phyloP scores from a whole-genome alignment of 2,797 vertebrate genomes.

The Mus spretus region DNA sequence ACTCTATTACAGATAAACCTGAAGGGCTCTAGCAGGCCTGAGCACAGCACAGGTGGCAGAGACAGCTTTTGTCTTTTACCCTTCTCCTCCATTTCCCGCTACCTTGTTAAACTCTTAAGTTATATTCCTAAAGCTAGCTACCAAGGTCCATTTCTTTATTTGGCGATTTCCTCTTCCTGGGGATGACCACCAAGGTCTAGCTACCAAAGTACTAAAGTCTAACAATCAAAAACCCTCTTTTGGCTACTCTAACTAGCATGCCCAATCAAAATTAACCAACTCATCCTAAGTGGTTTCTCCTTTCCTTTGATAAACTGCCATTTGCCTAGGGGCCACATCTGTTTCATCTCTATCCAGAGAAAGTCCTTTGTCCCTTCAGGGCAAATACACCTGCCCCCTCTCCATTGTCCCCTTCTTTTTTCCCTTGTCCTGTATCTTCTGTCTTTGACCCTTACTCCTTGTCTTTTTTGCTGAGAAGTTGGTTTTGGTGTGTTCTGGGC shows the following conservation, averaged over 20 bases:
- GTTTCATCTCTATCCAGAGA: background rate
- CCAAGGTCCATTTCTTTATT: background rate
- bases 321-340: background rate
- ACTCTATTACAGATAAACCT: background rate
- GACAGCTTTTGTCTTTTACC: background rate
- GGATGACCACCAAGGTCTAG: background rate
- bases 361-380: background rate
- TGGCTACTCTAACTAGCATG: background rate
- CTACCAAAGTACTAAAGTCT: background rate
- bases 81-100: background rate
- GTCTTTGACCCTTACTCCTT: background rate
- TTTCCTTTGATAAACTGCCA: background rate
- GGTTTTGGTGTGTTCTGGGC: background rate
- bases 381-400: background rate
- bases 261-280: background rate
- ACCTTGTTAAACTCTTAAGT: background rate
- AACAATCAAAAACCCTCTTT: background rate
- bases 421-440: background rate
- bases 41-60: background rate
- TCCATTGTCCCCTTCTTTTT: background rate
- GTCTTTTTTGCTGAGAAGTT: background rate
- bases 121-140: background rate
- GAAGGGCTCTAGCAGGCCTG: background rate
- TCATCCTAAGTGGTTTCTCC: background rate
- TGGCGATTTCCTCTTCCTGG: background rate